Conservation (phyloP, 2,797 vertebrate species). For the Cirrhinus molitorella region DNA sequence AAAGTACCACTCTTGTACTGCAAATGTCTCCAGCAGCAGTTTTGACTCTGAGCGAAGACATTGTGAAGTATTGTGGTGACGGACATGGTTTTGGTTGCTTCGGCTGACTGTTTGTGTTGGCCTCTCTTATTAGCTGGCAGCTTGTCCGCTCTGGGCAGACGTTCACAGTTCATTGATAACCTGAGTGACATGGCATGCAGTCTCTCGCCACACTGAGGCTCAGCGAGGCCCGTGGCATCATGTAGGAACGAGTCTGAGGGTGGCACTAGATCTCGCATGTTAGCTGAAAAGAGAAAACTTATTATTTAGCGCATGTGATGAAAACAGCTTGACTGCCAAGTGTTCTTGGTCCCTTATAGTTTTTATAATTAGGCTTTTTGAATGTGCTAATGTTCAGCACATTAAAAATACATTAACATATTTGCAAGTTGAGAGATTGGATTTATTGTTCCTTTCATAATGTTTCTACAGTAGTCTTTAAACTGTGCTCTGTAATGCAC, state of each 20-base stretch:
- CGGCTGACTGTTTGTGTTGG: constrained; percentile 81
- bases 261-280: constrained; percentile 51
- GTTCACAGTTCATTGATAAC: constrained; percentile 82
- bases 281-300: background rate
- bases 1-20: constrained; percentile 50
- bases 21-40: constrained; percentile 69
- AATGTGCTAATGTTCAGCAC: constrained; percentile 6
- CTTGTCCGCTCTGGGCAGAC: constrained; percentile 76
- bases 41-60: constrained; percentile 82
- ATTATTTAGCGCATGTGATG: constrained; percentile 1
- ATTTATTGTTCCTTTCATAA: background rate
- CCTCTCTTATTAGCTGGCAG: constrained; percentile 69
- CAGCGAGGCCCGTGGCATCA: constrained; percentile 50
- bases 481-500: background rate
- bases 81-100: constrained; percentile 75
- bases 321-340: background rate
- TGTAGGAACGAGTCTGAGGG: constrained; percentile 65
- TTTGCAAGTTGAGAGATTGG: background rate
- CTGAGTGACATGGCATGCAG: constrained; percentile 81
- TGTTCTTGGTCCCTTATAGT: background rate
- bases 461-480: background rate
- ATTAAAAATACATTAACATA: constrained; percentile 23
- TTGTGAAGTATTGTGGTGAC: constrained; percentile 78
- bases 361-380: background rate
- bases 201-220: constrained; percentile 81